phyloP scores from a whole-genome alignment of 2,888 invertebrate species.

The Eurytoma adleriae region DNA sequence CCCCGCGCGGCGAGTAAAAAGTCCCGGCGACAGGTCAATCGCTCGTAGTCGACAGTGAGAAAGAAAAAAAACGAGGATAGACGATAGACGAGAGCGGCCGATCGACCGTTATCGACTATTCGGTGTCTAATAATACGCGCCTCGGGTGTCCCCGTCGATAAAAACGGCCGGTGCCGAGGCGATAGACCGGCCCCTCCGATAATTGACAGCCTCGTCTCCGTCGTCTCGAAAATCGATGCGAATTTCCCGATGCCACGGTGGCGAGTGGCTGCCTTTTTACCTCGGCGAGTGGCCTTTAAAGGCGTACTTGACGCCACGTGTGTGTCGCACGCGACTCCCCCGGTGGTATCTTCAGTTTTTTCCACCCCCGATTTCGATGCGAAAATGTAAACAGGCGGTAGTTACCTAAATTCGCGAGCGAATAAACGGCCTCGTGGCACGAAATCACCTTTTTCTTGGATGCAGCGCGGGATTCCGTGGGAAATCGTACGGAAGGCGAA shows the following conservation, averaged over 20 bases:
- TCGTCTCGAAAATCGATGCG: slow-evolving; percentile 25
- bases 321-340: too few species aligned
- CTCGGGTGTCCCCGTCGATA: not conserved
- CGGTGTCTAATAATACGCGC: too few species aligned
- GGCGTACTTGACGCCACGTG: not conserved
- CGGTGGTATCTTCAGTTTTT: not conserved
- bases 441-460: too few species aligned
- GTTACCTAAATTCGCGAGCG: too few species aligned
- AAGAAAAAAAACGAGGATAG: not conserved
- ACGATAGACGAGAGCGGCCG: not conserved
- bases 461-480: too few species aligned
- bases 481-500: too few species aligned
- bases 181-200: too few species aligned
- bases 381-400: too few species aligned
- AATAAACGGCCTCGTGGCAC: too few species aligned
- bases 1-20: too few species aligned
- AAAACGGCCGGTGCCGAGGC: not conserved
- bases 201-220: not conserved
- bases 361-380: not conserved
- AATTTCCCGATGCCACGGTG: slow-evolving; percentile 15
- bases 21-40: too few species aligned
- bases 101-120: too few species aligned
- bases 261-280: slow-evolving; percentile 23
- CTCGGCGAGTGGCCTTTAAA: slow-evolving; percentile 26
- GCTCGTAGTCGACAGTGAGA: not conserved